Evolutionary conservation across 2,113 vertebrate species (phyloP).

Genomic region (Saccopteryx bilineata): DNA sequence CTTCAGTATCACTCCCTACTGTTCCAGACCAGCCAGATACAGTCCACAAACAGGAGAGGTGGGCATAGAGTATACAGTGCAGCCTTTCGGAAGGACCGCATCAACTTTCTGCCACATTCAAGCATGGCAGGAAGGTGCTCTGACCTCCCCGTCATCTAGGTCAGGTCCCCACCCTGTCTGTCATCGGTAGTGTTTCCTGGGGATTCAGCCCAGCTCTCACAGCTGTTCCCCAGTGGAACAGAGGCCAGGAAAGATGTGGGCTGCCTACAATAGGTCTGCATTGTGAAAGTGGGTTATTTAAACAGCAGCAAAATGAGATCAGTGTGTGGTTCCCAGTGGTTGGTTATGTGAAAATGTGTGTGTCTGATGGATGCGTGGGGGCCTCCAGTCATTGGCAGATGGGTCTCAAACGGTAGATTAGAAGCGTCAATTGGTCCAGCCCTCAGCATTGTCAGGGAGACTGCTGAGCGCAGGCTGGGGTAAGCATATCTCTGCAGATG

Average conservation of each 20-base stretch:
- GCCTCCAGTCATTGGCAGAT: background rate
- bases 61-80: background rate
- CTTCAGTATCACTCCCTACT: background rate
- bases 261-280: background rate
- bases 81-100: rapidly evolving
- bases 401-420: background rate
- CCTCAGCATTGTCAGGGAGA: background rate
- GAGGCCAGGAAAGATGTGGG: background rate
- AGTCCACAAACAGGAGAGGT: constrained; percentile 5
- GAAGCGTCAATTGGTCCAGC: background rate
- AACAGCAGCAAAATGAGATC: background rate
- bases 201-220: background rate
- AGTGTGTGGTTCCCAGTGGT: background rate
- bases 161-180: background rate
- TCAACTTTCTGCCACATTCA: background rate
- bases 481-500: background rate
- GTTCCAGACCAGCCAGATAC: background rate
- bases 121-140: background rate
- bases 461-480: background rate
- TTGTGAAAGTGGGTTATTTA: background rate
- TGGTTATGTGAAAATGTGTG: background rate
- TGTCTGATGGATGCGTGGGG: background rate
- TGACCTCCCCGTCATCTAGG: background rate
- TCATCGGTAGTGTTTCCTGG: background rate
- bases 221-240: background rate